Evolutionary conservation across 2,797 vertebrate genomes (phyloP).

Genomic region (Cryptoprocta ferox): DNA sequence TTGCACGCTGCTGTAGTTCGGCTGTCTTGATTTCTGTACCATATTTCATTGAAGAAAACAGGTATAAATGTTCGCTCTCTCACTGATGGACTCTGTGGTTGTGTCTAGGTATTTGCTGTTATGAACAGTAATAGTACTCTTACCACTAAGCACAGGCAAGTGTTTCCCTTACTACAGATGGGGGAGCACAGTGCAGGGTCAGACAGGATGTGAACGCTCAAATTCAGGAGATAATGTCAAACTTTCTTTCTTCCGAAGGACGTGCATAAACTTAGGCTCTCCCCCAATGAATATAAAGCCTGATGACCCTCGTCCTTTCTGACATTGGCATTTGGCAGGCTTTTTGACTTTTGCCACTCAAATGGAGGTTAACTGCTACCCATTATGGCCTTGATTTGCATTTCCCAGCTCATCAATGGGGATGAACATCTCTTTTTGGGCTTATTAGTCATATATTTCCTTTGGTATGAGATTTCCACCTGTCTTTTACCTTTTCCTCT

Average conservation of each 20-base stretch:
- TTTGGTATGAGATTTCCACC: not conserved
- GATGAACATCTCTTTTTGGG: not conserved
- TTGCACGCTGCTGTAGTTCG: fast-evolving
- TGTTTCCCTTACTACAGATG: fast-evolving
- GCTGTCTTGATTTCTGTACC: no score
- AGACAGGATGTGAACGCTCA: not conserved
- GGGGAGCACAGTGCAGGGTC: not conserved
- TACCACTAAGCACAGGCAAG: not conserved
- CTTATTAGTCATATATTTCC: not conserved
- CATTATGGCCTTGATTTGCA: not conserved
- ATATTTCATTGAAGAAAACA: not conserved
- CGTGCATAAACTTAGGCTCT: not conserved
- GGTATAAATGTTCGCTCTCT: not conserved
- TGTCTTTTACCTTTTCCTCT: not conserved
- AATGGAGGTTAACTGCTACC: not conserved
- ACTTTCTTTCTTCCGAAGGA: not conserved
- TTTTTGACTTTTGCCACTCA: not conserved
- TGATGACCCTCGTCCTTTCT: no score
- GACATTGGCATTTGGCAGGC: not conserved
- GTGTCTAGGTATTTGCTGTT: not conserved
- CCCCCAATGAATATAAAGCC: not conserved
- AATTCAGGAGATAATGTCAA: not conserved
- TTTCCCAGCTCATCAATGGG: not conserved
- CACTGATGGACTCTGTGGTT: not conserved
- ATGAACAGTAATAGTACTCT: not conserved